Percentiles rank a stretch among this genome's conserved stretches.
phyloP scores from a whole-genome alignment of 1,140 invertebrate genomes.

The Bombus consobrinus region DNA sequence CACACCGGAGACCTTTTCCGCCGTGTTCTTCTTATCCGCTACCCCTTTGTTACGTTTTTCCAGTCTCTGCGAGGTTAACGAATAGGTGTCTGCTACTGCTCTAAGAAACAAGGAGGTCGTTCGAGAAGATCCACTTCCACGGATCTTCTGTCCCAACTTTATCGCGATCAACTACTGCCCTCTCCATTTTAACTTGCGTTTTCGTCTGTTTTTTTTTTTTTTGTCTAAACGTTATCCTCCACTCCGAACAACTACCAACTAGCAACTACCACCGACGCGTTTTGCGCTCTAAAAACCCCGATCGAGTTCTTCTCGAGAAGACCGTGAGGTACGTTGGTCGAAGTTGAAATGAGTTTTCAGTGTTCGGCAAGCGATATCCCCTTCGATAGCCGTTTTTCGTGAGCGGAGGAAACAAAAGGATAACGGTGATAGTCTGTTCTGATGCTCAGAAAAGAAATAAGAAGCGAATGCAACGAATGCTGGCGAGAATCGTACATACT shows the following conservation, averaged over 20 bases:
- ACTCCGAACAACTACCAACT: too few relatives aligned
- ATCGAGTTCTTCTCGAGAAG: neutral
- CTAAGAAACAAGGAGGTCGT: conserved; percentile 61
- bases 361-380: neutral
- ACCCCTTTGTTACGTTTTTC: conserved; percentile 65
- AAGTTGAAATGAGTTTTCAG: conserved; percentile 24
- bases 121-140: neutral
- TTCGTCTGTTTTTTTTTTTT: conserved; percentile 3
- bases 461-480: neutral
- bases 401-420: neutral
- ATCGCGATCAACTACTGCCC: too few relatives aligned
- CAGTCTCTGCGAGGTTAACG: conserved; percentile 63
- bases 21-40: conserved; percentile 38
- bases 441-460: neutral
- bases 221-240: conserved; percentile 1
- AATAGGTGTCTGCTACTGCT: conserved; percentile 58
- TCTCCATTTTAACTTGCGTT: neutral
- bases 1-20: conserved; percentile 71
- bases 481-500: too few relatives aligned
- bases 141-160: neutral
- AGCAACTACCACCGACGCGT: too few relatives aligned
- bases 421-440: neutral
- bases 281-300: neutral
- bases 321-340: too few relatives aligned
- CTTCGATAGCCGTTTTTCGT: neutral